Base-by-base conservation (phyloP, 2,113 vertebrate genomes). In the Urocolius indicus region DNA sequence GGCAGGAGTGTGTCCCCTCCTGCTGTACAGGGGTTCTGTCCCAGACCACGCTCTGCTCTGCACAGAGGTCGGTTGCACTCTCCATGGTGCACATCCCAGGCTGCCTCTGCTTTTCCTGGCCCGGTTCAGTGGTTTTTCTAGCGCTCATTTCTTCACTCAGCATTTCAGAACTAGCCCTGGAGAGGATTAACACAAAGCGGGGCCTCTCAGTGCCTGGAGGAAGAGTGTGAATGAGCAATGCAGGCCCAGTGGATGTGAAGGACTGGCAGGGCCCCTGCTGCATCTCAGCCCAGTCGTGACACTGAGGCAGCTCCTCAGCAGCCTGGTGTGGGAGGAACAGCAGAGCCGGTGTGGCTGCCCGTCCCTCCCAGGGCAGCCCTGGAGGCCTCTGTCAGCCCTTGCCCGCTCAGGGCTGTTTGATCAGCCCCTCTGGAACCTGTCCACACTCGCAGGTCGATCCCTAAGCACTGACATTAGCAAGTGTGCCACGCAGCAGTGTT, bases 321-420 rank as follows among this genome's bases (percentile, higher is more conserved):
- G 36, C 2, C 2, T 2, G 0, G 54, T 8, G 12, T 5, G 20
- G 45, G 14, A 57, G 10, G 54, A 52, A 48, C n/a, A 22, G 6
- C 34, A 4, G 49, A 16, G 63, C 1, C 38, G 83, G 72, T 41
- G 38, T 18, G 16, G 18, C 15, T 16, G 1, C 82, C 30, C 67
- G 15, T 67, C 65, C 48, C 4, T 8, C 30, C 4, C 34, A 7
- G 9, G 62, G 82, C 88, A 30, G 68, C 73, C 3, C 1, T 5
- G 66, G 75, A 45, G 79, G 57, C 92, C 48, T 43, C 36, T 48
- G 75, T 18, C 59, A 7, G 74, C 13, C 84, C 26, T 83, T 83
- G 91, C 75, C 77, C 78, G 5, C 14, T 9, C 22, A 18, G n/a
- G 75, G 78, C 8, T 49, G 43, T 8, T 38, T 2, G 17, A 0